phyloP scores from a whole-genome alignment of 2,888 invertebrate genomes.

The Eilema griseolum region DNA sequence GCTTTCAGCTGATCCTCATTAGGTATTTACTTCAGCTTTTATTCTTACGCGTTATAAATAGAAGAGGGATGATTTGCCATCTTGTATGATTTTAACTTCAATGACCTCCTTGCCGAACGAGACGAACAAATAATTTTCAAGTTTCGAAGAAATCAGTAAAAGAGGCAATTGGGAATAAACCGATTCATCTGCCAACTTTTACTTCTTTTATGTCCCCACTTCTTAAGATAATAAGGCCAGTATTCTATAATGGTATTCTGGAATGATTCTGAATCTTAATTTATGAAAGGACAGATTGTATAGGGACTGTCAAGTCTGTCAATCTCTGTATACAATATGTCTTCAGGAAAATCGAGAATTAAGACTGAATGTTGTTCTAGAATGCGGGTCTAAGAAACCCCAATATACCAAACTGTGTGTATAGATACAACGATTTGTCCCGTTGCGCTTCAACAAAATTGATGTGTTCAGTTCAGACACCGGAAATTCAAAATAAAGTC shows the following conservation, averaged over 20 bases:
- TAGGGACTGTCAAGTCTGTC: too few relatives aligned
- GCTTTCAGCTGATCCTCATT: constrained; percentile 13
- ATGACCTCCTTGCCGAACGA: neutral
- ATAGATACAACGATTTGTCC: neutral
- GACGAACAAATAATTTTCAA: too few relatives aligned
- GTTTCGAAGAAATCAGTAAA: too few relatives aligned
- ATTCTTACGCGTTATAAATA: neutral
- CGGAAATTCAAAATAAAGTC: constrained; percentile 31
- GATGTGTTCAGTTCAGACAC: constrained; percentile 19
- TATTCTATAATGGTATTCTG: too few relatives aligned
- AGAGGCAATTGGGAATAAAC: too few relatives aligned
- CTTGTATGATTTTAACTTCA: neutral
- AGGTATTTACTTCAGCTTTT: neutral
- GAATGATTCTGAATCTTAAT: too few relatives aligned
- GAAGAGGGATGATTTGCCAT: neutral
- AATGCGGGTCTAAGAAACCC: neutral
- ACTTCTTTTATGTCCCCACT: too few relatives aligned
- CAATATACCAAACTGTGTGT: neutral
- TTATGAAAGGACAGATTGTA: too few relatives aligned
- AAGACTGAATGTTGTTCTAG: too few relatives aligned
- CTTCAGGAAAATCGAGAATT: too few relatives aligned
- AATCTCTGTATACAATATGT: too few relatives aligned
- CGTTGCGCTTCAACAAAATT: constrained; percentile 5
- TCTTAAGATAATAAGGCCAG: too few relatives aligned
- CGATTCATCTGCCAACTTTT: neutral